Evolutionary conservation across 2,888 invertebrate genomes (phyloP), one percentile per base, ranked within the genome.

Genomic region (Drosophila engyochracea): DNA sequence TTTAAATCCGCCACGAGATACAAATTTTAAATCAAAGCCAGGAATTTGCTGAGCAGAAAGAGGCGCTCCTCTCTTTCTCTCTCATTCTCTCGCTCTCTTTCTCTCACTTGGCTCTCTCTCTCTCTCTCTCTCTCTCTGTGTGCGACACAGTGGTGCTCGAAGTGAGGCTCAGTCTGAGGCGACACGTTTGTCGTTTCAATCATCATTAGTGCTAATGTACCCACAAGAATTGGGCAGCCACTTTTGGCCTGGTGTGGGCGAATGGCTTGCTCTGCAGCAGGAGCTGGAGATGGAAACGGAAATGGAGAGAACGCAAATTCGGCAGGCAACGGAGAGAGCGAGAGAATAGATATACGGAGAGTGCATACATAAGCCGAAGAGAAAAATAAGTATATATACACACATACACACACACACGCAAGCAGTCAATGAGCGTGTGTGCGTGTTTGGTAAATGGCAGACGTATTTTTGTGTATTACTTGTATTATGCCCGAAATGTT

Each of bases 121-220:
- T 31, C 12, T 44, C 41, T 41, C n/a, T 12, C 67, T 57, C 31
- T 60, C 22, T 44, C 12, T 44, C 41, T 44, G 5, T 22, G 41
- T 22, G 31, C 35, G 47, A 57, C 33, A n/a, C 55, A 39, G 19
- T 39, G 53, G 25, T 22, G 35, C 49, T 54, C 35, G 39, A 49
- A 37, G 55, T 65, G 74, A 59, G 65, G 55, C 65, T 66, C 61
- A 67, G 73, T 73, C 69, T 69, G 70, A 74, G 72, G 85, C 86
- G 84, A 85, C 87, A 90, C 90, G 90, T 87, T 89, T 87, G 76
- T 78, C 93, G 92, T 93, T 93, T 93, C 93, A 93, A 93, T 93
- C 93, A 93, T 93, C 93, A 93, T 93, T 93, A 93, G 92, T 80
- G 90, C 93, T 93, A 93, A 93, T 93, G 93, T 93, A 93, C 93